Evolutionary conservation across 2,113 vertebrate genomes (phyloP).

Genomic region (Pachyramphus minor): DNA sequence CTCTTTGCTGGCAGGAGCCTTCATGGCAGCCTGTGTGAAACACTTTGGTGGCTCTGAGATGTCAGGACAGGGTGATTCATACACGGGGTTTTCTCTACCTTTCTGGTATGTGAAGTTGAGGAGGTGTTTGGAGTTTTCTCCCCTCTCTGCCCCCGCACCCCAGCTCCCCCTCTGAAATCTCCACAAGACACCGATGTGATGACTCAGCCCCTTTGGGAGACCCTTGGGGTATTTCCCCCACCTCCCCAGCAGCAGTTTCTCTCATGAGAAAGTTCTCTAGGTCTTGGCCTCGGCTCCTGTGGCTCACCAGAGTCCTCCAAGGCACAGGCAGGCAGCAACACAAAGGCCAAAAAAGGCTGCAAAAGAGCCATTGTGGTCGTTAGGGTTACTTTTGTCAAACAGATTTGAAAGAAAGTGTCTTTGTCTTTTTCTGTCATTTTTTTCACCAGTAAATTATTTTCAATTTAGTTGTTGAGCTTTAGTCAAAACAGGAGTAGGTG

Average conservation of each 20-base stretch:
- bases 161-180: background rate
- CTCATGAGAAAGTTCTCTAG: background rate
- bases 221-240: slow-evolving; percentile 5
- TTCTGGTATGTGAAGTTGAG: background rate
- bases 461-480: background rate
- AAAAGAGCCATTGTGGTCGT: rapidly evolving
- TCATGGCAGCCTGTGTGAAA: background rate
- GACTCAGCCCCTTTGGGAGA: background rate
- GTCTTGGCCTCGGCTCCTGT: background rate
- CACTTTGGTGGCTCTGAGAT: background rate
- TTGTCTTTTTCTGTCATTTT: background rate
- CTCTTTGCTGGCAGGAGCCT: background rate
- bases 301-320: background rate
- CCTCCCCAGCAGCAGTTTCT: background rate
- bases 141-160: rapidly evolving
- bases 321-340: rapidly evolving
- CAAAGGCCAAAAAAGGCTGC: background rate
- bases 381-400: background rate
- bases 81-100: background rate
- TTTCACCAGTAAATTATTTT: background rate
- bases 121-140: slow-evolving; percentile 1
- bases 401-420: background rate
- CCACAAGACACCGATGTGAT: background rate
- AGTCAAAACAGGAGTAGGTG: background rate
- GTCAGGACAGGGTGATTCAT: background rate